These are phyloP conservation scores for Hyposoter dolosus DNA, from an alignment of 2,888 invertebrate species.

Conservation along the genomic window DNA sequence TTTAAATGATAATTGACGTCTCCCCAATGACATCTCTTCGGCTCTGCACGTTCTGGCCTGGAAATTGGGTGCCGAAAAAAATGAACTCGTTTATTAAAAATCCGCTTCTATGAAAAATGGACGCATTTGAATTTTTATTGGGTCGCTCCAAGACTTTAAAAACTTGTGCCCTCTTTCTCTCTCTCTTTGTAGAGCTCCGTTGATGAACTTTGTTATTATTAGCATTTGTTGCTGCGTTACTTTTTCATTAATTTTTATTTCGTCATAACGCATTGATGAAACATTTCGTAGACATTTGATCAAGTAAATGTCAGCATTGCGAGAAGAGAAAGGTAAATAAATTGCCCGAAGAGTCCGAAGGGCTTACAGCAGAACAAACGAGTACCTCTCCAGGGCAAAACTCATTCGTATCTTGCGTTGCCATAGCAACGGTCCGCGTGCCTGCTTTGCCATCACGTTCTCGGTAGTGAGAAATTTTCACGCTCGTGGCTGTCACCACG, in stretches of 20 bases:
- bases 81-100: not conserved
- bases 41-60: conserved; percentile 22
- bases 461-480: conserved; percentile 67
- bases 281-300: not conserved
- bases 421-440: conserved; percentile 73
- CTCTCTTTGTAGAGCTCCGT: not conserved
- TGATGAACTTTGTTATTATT: not conserved
- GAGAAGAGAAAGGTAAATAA: not conserved
- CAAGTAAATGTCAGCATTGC: not conserved
- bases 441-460: conserved; percentile 74
- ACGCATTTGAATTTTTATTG: conserved; percentile 1
- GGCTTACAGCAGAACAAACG: conserved; percentile 31
- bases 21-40: conserved; percentile 18
- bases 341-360: not conserved
- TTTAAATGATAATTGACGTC: conserved; percentile 73
- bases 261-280: not conserved
- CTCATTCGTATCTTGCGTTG: conserved; percentile 73
- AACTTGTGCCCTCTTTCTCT: not conserved
- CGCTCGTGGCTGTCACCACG: conserved; percentile 46
- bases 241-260: not conserved
- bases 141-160: not conserved
- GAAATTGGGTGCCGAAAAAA: conserved; percentile 46
- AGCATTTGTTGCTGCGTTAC: not conserved
- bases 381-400: conserved; percentile 49
- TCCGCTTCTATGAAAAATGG: not conserved